phyloP scores from a whole-genome alignment of 30 jellyfish, hydroid and myxozoan genomes.

The Aurelia sp. region DNA sequence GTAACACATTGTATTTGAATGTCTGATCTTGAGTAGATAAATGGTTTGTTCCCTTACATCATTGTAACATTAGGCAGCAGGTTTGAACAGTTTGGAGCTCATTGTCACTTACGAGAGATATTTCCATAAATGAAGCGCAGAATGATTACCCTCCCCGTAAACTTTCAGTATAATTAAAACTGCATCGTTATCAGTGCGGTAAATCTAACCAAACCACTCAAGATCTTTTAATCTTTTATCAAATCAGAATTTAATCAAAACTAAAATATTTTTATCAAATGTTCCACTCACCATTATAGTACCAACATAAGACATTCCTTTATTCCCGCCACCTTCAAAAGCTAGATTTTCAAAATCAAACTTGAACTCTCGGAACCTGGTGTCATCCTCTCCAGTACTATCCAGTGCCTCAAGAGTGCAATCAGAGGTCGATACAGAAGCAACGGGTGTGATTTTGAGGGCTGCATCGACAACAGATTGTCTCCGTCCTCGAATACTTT shows the following conservation, averaged over 20 bases:
- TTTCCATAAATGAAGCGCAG: too few species aligned
- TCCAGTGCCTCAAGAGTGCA: neutral
- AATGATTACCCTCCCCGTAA: too few species aligned
- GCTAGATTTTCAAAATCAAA: conserved; percentile 43
- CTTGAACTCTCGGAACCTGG: conserved; percentile 9
- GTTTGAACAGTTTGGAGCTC: too few species aligned
- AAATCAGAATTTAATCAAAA: neutral
- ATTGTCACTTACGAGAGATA: too few species aligned
- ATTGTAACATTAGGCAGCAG: too few species aligned
- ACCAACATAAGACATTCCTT: conserved; percentile 74
- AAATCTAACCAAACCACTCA: neutral
- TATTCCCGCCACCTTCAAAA: conserved; percentile 81
- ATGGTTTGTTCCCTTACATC: too few species aligned
- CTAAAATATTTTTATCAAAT: too few species aligned
- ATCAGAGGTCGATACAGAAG: conserved; percentile 2
- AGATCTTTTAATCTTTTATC: too few species aligned
- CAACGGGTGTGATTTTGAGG: conserved; percentile 11
- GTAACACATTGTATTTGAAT: too few species aligned
- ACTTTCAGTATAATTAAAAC: too few species aligned
- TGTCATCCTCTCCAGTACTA: neutral
- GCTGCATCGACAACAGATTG: conserved; percentile 24
- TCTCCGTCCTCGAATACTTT: neutral
- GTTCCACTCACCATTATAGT: conserved; percentile 46
- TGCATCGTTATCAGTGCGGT: too few species aligned
- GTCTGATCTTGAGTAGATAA: too few species aligned